Evolutionary conservation across 1,140 invertebrate species (phyloP), one percentile per base, ranked within the genome.

Genomic region (Forficula auricularia): DNA sequence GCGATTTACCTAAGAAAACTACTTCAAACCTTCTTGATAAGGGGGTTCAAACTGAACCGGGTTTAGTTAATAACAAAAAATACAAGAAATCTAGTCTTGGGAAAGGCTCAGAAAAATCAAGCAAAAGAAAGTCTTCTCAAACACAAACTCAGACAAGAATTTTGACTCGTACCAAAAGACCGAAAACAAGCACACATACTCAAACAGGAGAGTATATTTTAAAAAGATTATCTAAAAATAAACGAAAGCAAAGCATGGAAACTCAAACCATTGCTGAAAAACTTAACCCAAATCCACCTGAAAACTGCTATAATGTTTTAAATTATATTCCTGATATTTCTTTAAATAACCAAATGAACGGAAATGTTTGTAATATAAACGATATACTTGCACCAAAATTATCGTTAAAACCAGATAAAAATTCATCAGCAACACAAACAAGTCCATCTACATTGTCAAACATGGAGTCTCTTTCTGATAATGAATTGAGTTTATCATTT

Each of bases 101-200:
- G 40, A n/a, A 50, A 40, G 4, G 43, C 30, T 40, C 44, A 50
- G 20, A 52, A 50, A 45, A 50, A 45, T 16, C 55, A 52, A 44
- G 45, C 44, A 13, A 60, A 46, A 42, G 47, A 52, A 45, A 60
- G 57, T 34, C 55, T 52, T 39, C 58, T 57, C 40, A 53, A 56
- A 61, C 63, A 4, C 59, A 71, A 45, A 70, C 67, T 0, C 68
- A 70, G 48, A 71, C 67, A 7, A 57, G 48, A 46, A 42, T 44
- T 9, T 40, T 50, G 12, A 49, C 50, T 22, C 61, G 54, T 41
- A 52, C 56, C 15, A 63, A 54, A 39, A 40, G 46, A 3, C 45
- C 42, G 12, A 57, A 58, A 40, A 49, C 52, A 3, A 62, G 57
- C 15, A 62, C 56, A 22, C 61, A 68, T 48, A 71, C 68, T 1